Base-by-base conservation (phyloP, 2,797 vertebrate genomes). In the Leptodactylus fallax region DNA sequence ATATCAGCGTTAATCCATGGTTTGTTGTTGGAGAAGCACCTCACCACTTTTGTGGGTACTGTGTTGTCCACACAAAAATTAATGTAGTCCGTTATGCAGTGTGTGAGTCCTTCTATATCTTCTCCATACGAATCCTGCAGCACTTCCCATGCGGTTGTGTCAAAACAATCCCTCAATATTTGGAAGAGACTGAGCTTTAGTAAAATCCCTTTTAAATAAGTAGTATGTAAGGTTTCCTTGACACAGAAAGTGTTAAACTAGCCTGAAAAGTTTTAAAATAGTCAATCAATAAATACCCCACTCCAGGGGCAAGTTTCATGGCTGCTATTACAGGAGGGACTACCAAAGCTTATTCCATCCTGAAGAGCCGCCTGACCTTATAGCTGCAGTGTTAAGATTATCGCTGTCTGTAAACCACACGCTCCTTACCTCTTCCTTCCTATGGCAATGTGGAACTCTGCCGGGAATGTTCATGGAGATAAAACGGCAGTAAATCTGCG, bases 401-500 rank as follows among this genome's bases (percentile, higher is more conserved):
- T 60, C 27, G 80, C 71, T 9, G 45, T 47, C 63, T 79, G 55
- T 25, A 56, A 79, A 87, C 23, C 19, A 27, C 61, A 61, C 47
- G 49, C 58, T 69, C 49, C 17, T 80, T 65, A 55, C 71, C 86
- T 78, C 72, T 77, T 61, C 19, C 55, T 36, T 87, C 58, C 80
- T 67, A 63, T 83, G 71, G 80, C 80, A 67, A 65, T 69, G 72
- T 83, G 60, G 72, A 71, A 25, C 60, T 87, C 86, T 87, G 86
- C 81, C 81, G 81, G 86, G 72, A 77, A 51, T 69, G 25, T 78
- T 87, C 86, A 69, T 25, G 60, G 58, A 87, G 81, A 87, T 78
- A 78, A 78, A 83, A 21, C 72, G 19, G 81, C 81, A 87, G 86
- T 87, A 87, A 87, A 87, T 87, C 81, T 87, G 58, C 53, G 86